Evolutionary conservation across 64 coral and sea anemone genomes (phyloP).

Genomic region (Dendronephthya gigantea): DNA sequence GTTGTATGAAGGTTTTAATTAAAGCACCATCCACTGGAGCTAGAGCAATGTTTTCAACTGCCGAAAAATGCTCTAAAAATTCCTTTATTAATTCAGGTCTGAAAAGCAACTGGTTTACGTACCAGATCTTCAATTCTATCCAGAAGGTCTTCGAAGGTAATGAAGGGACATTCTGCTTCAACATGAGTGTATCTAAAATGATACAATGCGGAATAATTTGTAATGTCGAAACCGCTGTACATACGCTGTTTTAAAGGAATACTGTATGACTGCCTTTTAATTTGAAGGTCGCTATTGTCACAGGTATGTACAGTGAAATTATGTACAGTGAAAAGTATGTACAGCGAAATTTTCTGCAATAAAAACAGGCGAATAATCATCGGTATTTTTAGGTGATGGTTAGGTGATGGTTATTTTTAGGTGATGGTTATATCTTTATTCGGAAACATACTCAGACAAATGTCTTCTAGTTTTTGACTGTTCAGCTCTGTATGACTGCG

Average conservation of each 20-base stretch:
- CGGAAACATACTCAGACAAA: constrained; percentile 95
- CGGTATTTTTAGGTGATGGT: neutral
- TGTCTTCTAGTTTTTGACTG: constrained; percentile 94
- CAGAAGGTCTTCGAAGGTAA: constrained; percentile 84
- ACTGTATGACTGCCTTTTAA: too few species aligned
- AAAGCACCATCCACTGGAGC: too few species aligned
- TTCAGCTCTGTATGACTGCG: constrained; percentile 91
- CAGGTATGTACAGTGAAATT: too few species aligned
- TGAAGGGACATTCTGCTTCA: constrained; percentile 94
- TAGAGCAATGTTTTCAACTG: too few species aligned
- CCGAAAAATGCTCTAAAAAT: too few species aligned
- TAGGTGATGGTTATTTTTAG: neutral
- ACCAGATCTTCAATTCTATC: constrained; percentile 86
- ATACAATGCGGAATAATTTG: too few species aligned
- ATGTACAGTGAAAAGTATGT: too few species aligned
- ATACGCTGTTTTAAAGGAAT: neutral
- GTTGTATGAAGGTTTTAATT: too few species aligned
- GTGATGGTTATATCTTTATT: too few species aligned
- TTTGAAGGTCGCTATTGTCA: too few species aligned
- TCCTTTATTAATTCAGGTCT: too few species aligned
- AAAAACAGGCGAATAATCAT: neutral
- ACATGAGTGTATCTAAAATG: constrained; percentile 76
- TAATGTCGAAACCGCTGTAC: neutral
- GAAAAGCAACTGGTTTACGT: neutral
- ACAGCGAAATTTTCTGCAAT: too few species aligned